These are phyloP conservation scores for Sitta europaea DNA, from an alignment of 2,113 vertebrate genomes.

Conservation along the genomic window DNA sequence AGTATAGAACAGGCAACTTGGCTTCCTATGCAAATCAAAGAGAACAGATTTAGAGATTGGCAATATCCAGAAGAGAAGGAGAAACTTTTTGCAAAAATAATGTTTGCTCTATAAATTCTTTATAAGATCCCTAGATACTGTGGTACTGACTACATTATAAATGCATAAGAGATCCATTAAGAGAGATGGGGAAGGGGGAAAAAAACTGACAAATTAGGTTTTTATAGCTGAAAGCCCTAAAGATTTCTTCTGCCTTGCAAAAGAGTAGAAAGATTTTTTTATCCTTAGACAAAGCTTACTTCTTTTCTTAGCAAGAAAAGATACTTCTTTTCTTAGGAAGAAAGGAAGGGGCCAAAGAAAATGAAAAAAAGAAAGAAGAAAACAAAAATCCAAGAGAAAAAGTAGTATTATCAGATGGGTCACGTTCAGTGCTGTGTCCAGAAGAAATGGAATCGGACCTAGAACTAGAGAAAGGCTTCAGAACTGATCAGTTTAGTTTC, in stretches of 20 bases:
- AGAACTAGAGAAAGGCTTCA: neutral
- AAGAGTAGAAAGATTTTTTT: neutral
- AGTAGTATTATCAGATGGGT: neutral
- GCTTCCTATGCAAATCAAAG: neutral
- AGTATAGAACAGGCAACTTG: neutral
- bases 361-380: neutral
- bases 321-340: neutral
- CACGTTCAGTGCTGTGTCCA: neutral
- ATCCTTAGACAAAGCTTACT: conserved; percentile 7
- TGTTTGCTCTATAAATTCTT: conserved; percentile 44
- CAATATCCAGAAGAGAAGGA: neutral
- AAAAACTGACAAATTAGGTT: neutral
- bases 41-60: neutral
- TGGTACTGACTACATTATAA: conserved; percentile 18
- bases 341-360: neutral
- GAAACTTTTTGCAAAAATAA: neutral
- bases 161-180: conserved; percentile 50
- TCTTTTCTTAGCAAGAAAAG: neutral
- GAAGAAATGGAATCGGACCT: neutral
- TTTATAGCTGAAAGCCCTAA: conserved; percentile 30
- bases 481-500: neutral
- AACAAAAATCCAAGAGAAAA: neutral
- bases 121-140: neutral
- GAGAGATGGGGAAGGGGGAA: neutral
- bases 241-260: conserved; percentile 18